Conservation (phyloP, 2,113 vertebrate genomes). For the Gopherus evgoodei region DNA sequence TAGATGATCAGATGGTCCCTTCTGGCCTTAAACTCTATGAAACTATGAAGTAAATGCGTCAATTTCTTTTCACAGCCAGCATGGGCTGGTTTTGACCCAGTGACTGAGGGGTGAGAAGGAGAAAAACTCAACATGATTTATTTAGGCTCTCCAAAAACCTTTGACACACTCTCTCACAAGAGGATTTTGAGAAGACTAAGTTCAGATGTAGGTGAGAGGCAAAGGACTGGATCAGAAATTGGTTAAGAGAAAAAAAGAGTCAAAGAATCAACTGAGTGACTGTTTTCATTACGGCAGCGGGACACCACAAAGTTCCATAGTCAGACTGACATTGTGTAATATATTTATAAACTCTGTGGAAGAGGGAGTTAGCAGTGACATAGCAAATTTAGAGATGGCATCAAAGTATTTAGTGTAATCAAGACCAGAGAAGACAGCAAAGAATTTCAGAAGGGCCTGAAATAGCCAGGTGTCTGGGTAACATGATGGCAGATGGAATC, state of each 20-base stretch:
- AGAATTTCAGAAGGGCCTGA: background rate
- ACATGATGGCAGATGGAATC: background rate
- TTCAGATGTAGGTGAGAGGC: background rate
- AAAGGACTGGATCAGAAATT: background rate
- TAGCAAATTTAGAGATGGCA: background rate
- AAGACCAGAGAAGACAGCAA: background rate
- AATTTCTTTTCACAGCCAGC: background rate
- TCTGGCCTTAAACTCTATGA: background rate
- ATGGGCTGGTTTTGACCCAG: background rate
- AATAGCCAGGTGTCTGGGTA: background rate
- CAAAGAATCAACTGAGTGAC: rapidly evolving
- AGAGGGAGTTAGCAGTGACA: background rate
- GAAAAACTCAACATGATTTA: background rate
- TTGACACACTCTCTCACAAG: background rate
- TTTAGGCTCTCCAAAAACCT: background rate
- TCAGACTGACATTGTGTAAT: rapidly evolving
- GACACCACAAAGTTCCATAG: background rate
- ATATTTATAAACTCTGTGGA: background rate
- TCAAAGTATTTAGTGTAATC: background rate
- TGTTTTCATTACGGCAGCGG: background rate
- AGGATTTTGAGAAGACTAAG: background rate
- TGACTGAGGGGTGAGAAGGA: background rate
- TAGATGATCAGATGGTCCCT: background rate
- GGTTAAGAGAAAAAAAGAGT: rapidly evolving
- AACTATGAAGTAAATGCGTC: background rate